Evolutionary conservation across 2,797 vertebrate species (phyloP).

Genomic region (Gambusia yucatana): DNA sequence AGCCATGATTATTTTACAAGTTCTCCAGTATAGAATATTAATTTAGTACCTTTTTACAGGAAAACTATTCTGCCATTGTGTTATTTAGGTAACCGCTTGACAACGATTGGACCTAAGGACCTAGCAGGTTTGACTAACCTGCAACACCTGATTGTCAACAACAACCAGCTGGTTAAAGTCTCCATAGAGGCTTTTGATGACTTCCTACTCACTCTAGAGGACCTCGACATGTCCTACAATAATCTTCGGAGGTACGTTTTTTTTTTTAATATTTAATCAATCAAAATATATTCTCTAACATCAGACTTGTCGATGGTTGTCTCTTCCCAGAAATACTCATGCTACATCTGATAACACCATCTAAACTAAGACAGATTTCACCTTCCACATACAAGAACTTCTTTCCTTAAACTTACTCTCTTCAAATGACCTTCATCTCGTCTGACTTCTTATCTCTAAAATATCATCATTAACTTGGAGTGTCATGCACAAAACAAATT

Average conservation of each 20-base stretch:
- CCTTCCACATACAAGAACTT: neutral
- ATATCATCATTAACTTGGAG: neutral
- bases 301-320: neutral
- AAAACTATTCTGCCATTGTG: neutral
- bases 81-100: slow-evolving; percentile 85
- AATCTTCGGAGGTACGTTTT: slow-evolving; percentile 82
- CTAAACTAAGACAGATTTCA: neutral
- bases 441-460: neutral
- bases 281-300: neutral
- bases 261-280: neutral
- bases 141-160: slow-evolving; percentile 91
- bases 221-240: slow-evolving; percentile 94
- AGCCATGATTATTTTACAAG: slow-evolving; percentile 8
- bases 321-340: neutral
- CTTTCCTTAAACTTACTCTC: neutral
- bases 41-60: neutral
- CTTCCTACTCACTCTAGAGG: slow-evolving; percentile 89
- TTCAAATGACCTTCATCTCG: neutral
- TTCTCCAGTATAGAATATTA: neutral
- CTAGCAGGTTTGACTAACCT: slow-evolving; percentile 89
- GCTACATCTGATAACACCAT: neutral
- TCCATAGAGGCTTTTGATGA: slow-evolving; percentile 87
- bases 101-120: slow-evolving; percentile 82
- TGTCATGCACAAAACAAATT: neutral
- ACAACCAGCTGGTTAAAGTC: slow-evolving; percentile 90